Evolutionary conservation across 2,888 invertebrate species (phyloP).

Genomic region (Agrotis puta): DNA sequence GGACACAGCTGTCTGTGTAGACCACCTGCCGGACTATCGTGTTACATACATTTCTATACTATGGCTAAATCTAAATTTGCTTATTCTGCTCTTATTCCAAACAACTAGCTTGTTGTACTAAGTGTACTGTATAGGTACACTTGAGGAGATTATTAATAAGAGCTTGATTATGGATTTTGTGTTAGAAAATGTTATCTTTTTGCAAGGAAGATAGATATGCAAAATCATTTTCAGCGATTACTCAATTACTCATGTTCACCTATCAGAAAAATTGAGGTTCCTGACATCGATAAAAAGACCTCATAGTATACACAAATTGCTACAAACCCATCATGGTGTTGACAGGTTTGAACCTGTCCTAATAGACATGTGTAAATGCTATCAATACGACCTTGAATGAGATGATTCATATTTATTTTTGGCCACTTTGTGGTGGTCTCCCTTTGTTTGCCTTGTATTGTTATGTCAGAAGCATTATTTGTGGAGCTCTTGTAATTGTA

Average conservation of each 20-base stretch:
- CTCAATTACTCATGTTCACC: background rate
- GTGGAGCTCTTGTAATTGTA: background rate
- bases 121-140: background rate
- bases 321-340: background rate
- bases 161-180: conserved; percentile 3
- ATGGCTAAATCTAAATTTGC: background rate
- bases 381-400: conserved; percentile 29
- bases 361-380: background rate
- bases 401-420: conserved; percentile 43
- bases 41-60: conserved; percentile 12
- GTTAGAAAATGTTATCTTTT: conserved; percentile 2
- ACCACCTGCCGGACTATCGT: conserved; percentile 26
- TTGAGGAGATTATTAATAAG: background rate
- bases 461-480: background rate
- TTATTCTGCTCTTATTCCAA: background rate
- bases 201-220: background rate
- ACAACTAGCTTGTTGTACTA: conserved; percentile 1
- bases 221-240: background rate
- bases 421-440: conserved; percentile 10
- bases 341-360: background rate
- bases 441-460: background rate
- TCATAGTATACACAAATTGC: background rate
- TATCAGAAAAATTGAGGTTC: background rate
- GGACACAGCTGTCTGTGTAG: background rate
- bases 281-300: background rate